Evolutionary conservation across 2,113 vertebrate genomes (phyloP).

Genomic region (Rhagologus leucostigma): DNA sequence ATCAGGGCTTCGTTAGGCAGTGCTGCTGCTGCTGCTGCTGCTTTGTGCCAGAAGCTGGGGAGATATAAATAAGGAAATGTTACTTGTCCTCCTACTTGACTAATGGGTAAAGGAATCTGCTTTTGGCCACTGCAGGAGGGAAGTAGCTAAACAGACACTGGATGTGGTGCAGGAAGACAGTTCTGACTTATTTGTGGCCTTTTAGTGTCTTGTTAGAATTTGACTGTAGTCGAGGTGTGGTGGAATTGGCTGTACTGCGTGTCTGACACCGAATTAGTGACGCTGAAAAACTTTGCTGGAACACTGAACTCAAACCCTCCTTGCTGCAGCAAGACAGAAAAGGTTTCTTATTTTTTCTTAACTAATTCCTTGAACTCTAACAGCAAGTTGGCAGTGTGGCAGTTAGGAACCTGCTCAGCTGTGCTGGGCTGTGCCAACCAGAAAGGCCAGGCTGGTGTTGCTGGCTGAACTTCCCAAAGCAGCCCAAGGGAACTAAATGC

Average conservation of each 20-base stretch:
- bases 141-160: background rate
- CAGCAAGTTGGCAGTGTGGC: background rate
- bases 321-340: background rate
- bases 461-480: background rate
- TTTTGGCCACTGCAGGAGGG: background rate
- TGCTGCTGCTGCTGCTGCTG: constrained; percentile 16
- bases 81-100: background rate
- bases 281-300: background rate
- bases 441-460: background rate
- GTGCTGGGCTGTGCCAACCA: background rate
- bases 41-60: background rate
- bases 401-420: background rate
- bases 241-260: accelerated
- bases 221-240: background rate
- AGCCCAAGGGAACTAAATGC: background rate
- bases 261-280: background rate
- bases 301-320: background rate
- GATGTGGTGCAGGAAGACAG: background rate
- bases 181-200: background rate
- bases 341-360: background rate
- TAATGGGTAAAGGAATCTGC: constrained; percentile 6
- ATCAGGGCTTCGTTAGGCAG: background rate
- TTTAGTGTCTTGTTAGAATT: background rate
- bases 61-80: constrained; percentile 41
- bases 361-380: background rate